phyloP scores from a whole-genome alignment of 2,113 vertebrate genomes.

The Oophaga pumilio region DNA sequence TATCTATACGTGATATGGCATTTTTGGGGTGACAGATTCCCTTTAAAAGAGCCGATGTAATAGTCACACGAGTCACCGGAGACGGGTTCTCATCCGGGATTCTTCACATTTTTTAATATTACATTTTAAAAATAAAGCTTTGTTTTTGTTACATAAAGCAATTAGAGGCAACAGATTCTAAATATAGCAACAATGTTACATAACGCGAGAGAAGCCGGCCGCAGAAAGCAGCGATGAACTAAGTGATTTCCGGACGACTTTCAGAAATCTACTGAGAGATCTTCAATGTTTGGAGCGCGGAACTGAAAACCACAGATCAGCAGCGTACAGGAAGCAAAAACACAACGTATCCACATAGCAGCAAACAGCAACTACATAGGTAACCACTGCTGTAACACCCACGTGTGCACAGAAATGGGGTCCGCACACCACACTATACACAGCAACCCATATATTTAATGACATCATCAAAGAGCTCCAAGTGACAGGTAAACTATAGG shows the following conservation, averaged over 20 bases:
- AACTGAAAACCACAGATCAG: background rate
- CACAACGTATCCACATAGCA: background rate
- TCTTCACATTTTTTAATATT: background rate
- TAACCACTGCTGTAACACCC: too few relatives aligned
- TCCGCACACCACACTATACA: too few relatives aligned
- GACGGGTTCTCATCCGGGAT: too few relatives aligned
- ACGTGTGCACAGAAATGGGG: too few relatives aligned
- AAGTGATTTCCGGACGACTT: background rate
- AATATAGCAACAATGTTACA: constrained; percentile 28
- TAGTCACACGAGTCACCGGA: background rate
- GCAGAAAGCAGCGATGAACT: constrained; percentile 25
- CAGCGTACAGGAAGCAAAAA: background rate
- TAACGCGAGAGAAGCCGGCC: background rate
- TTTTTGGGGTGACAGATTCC: too few relatives aligned
- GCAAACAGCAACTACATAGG: background rate
- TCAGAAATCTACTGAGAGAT: constrained; percentile 10
- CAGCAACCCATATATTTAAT: too few relatives aligned
- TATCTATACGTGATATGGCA: too few relatives aligned
- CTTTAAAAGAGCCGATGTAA: background rate
- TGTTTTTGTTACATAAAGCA: background rate
- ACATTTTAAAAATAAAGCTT: background rate
- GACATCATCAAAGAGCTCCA: too few relatives aligned
- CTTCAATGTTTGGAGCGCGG: constrained; percentile 5
- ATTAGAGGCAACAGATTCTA: constrained; percentile 7
- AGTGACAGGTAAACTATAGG: background rate